Conservation (phyloP, 2,888 invertebrate species). For the Liodrosophila aerea region DNA sequence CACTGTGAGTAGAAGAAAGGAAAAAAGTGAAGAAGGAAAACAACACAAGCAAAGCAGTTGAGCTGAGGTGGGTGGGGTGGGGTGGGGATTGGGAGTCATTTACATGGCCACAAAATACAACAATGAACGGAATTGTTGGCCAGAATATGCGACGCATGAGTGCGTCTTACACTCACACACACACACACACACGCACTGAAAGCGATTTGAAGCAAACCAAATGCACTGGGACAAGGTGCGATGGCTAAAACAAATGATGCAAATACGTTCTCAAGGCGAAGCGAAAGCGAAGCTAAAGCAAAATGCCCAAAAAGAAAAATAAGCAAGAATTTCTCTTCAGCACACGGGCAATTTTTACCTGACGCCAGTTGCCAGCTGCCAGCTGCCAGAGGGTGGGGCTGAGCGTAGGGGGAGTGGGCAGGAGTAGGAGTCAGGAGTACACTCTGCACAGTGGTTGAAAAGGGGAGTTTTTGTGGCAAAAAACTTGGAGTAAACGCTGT, state of each 20-base stretch:
- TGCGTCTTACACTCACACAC: slow-evolving; percentile 33
- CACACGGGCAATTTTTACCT: slow-evolving; percentile 56
- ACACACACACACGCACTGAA: slow-evolving; percentile 8
- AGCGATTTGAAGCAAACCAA: slow-evolving; percentile 28
- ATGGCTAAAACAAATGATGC: slow-evolving; percentile 77
- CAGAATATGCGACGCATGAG: slow-evolving; percentile 37
- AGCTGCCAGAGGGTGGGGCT: neutral
- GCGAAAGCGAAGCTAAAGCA: slow-evolving; percentile 1
- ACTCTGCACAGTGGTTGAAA: too few relatives aligned
- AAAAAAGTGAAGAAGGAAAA: neutral
- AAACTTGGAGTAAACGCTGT: too few relatives aligned
- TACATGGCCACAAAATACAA: slow-evolving; percentile 66
- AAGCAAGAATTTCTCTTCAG: slow-evolving; percentile 58
- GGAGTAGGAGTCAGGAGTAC: too few relatives aligned
- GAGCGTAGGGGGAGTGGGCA: neutral
- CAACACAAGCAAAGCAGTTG: slow-evolving; percentile 8
- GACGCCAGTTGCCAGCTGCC: slow-evolving; percentile 13
- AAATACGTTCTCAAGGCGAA: slow-evolving; percentile 63
- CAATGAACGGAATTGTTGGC: slow-evolving; percentile 33
- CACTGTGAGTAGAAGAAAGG: slow-evolving; percentile 25
- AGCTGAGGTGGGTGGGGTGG: slow-evolving; percentile 6
- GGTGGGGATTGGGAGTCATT: slow-evolving; percentile 50
- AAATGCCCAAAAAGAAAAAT: slow-evolving; percentile 43
- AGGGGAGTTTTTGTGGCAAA: too few relatives aligned
- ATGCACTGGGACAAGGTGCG: slow-evolving; percentile 40